Evolutionary conservation across 2,888 invertebrate species (phyloP), one percentile per base, ranked within the genome.

Genomic region (Chironomus tentans): DNA sequence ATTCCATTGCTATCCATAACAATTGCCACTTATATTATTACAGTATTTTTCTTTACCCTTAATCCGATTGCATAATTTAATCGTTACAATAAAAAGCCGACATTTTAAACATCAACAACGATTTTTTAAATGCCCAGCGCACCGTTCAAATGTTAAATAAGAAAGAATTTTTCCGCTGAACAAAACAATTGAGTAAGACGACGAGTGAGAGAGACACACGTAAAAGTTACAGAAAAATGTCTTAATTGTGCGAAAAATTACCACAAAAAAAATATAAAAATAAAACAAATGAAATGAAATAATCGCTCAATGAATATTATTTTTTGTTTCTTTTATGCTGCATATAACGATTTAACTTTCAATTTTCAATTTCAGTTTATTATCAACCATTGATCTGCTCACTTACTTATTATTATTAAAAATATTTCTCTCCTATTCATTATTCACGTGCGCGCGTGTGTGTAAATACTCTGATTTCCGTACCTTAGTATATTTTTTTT

Each of bases 341-440:
- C 28, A 24, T 48, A 56, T 10, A 50, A 22, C 22, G 71, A 71
- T 56, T 71, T 24, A 71, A 71, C 71, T 71, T 71, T 71, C 71
- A 70, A 70, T 70, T 70, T 70, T 70, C 47, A 71, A 71, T 71
- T 48, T 24, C 71, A 71, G 13, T 71, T 56, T n/a, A 71, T 50
- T 71, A 71, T 70, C 70, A 70, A 18, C 18, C 18, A 56, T 5
- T 56, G 56, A 56, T 56, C 56, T 56, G 56, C 56, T 15, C 18
- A 56, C 56, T n/a, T 56, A 56, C 38, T 56, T 56, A 15, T 50
- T 50, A 15, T 50, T n/a, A n/a, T 50, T 28, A 28, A 28, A 28
- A 38, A 38, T 38, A 38, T 38, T 38, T 38, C 38, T 38, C 38
- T 38, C 38, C 4, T 10, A 38, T 38, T 38, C 10, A 38, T 38